Conservation (phyloP, 2,797 vertebrate species). For the Pyrocephalus nanus region DNA sequence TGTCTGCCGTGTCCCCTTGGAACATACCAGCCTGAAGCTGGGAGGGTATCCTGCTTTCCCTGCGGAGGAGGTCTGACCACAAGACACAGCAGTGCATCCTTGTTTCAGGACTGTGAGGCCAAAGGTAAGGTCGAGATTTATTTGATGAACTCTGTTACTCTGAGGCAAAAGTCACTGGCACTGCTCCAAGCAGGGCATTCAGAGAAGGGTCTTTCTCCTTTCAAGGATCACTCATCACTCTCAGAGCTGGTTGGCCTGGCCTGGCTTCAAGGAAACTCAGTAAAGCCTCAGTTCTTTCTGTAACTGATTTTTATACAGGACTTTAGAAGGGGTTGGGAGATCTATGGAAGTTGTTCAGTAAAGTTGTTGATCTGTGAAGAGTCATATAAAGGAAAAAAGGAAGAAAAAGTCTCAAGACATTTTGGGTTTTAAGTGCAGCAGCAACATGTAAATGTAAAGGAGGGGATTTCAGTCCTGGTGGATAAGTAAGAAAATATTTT, state of each 20-base stretch:
- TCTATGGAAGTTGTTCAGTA: not conserved
- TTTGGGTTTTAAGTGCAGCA: not conserved
- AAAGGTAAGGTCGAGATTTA: conserved; percentile 81
- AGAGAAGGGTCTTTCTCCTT: not conserved
- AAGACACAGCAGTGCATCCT: conserved; percentile 79
- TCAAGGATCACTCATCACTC: not conserved
- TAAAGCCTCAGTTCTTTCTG: not conserved
- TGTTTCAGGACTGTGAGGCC: conserved; percentile 95
- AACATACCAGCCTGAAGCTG: conserved; percentile 89
- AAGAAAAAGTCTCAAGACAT: not conserved
- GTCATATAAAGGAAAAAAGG: not conserved
- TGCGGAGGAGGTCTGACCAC: conserved; percentile 89
- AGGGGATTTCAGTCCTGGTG: not conserved
- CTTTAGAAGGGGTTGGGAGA: not conserved
- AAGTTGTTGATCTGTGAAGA: not conserved
- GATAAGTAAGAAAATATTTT: not conserved
- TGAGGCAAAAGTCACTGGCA: not conserved
- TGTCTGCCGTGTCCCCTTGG: conserved; percentile 88
- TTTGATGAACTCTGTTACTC: not conserved
- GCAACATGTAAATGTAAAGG: not conserved
- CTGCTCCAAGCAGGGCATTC: not conserved
- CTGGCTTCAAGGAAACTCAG: not conserved
- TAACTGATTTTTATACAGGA: not conserved
- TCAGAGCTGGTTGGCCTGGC: not conserved
- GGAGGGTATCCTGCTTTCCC: conserved; percentile 88